A percentile compares a stretch with the other conserved stretches of the same genome.
These are phyloP conservation scores for Melanargia galathea DNA, from an alignment of 2,888 invertebrate genomes.

Conservation along the genomic window DNA sequence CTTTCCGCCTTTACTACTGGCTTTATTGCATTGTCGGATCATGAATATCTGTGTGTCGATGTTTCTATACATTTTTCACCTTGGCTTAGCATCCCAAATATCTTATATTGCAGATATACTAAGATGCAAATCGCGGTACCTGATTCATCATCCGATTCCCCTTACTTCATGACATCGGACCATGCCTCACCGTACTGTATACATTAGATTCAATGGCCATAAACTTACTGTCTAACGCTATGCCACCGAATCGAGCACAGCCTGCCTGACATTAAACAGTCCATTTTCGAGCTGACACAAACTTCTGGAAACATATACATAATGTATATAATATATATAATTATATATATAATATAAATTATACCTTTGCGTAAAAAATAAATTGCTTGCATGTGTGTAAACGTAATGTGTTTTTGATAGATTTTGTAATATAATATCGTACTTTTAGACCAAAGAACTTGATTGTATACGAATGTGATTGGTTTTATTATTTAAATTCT, in stretches of 20 bases:
- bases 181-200: slow-evolving; percentile 54
- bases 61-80: slow-evolving; percentile 63
- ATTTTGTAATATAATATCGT: slow-evolving; percentile 32
- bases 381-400: slow-evolving; percentile 71
- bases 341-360: slow-evolving; percentile 1
- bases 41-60: slow-evolving; percentile 61
- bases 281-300: slow-evolving; percentile 36
- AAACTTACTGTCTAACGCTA: slow-evolving; percentile 43
- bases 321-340: slow-evolving; percentile 6
- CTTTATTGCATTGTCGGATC: slow-evolving; percentile 63
- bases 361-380: slow-evolving; percentile 38
- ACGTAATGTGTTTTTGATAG: slow-evolving; percentile 54
- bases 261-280: slow-evolving; percentile 40
- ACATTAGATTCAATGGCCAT: slow-evolving; percentile 72
- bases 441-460: neutral
- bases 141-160: slow-evolving; percentile 59
- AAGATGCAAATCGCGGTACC: slow-evolving; percentile 64
- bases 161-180: slow-evolving; percentile 59
- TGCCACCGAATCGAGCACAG: slow-evolving; percentile 38
- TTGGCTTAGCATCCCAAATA: slow-evolving; percentile 76
- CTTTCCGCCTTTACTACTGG: slow-evolving; percentile 73
- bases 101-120: slow-evolving; percentile 75
- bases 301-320: slow-evolving; percentile 31
- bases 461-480: neutral
- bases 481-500: neutral